Percentiles rank a stretch among this genome's conserved stretches.
phyloP scores from a whole-genome alignment of 2,888 invertebrate genomes.

The Drosophila ezoana region DNA sequence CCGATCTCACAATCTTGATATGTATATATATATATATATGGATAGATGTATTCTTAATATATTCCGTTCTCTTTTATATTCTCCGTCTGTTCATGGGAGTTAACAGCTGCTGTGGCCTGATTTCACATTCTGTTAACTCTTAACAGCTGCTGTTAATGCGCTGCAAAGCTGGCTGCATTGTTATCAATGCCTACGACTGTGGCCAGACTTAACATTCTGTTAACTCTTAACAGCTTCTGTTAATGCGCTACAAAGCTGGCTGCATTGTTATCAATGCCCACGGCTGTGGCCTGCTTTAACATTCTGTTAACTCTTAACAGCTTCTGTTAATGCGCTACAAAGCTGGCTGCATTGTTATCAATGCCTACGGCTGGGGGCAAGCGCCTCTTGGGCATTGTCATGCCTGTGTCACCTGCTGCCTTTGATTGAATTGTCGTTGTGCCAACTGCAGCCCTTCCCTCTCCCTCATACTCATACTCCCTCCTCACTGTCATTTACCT shows the following conservation, averaged over 20 bases:
- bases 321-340: not conserved
- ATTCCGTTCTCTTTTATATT: too few species aligned
- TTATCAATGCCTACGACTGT: not conserved
- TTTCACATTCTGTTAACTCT: not conserved
- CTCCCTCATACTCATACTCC: too few species aligned
- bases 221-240: not conserved
- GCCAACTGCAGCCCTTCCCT: not conserved
- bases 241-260: not conserved
- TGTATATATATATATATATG: too few species aligned
- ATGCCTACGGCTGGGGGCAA: not conserved
- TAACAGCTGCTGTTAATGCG: conserved; percentile 8
- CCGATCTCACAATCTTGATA: too few species aligned
- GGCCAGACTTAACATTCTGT: not conserved
- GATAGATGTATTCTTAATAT: too few species aligned
- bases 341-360: conserved; percentile 3
- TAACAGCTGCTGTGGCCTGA: not conserved
- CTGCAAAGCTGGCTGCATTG: not conserved
- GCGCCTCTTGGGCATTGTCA: not conserved
- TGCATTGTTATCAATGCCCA: conserved; percentile 1
- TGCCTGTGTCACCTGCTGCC: conserved; percentile 32
- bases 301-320: conserved; percentile 1
- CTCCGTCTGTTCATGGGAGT: not conserved
- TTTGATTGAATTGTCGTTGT: conserved; percentile 57
- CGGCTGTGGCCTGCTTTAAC: not conserved
- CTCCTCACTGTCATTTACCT: conserved; percentile 17